A percentile compares a stretch with the other conserved stretches of the same genome.
These are phyloP conservation scores for Apotomis capreana DNA, from an alignment of 2,888 invertebrate genomes.

Conservation along the genomic window DNA sequence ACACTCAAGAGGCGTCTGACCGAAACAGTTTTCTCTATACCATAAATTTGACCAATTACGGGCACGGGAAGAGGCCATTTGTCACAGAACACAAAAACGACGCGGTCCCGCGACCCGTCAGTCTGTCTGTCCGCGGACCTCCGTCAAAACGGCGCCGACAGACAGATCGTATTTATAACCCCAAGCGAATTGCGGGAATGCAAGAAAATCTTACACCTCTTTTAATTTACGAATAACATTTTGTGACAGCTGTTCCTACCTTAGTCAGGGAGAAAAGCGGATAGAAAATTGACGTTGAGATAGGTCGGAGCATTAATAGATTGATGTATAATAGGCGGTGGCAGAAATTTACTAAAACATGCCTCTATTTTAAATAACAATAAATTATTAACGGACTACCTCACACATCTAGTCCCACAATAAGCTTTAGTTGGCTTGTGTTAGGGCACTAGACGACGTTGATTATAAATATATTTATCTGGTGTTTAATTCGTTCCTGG, in stretches of 20 bases:
- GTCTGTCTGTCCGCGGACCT: slow-evolving; percentile 73
- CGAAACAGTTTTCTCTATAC: slow-evolving; percentile 56
- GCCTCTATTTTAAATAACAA: too few species aligned
- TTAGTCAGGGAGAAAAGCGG: not conserved
- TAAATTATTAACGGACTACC: too few species aligned
- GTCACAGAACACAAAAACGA: slow-evolving; percentile 70
- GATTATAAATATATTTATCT: too few species aligned
- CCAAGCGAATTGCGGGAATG: slow-evolving; percentile 50
- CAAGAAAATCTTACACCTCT: slow-evolving; percentile 41
- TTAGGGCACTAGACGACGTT: too few species aligned
- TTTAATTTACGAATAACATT: slow-evolving; percentile 39
- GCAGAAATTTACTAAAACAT: too few species aligned
- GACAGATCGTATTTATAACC: slow-evolving; percentile 72
- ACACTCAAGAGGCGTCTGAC: slow-evolving; percentile 41
- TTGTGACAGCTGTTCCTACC: slow-evolving; percentile 19
- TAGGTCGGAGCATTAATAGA: not conserved
- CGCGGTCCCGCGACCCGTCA: slow-evolving; percentile 64
- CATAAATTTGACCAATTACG: slow-evolving; percentile 74
- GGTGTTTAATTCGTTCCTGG: too few species aligned
- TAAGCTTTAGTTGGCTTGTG: too few species aligned
- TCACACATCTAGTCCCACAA: too few species aligned
- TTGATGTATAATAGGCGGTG: not conserved
- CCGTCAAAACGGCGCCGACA: slow-evolving; percentile 70
- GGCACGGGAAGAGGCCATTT: slow-evolving; percentile 66
- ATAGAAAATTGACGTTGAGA: not conserved